These are phyloP conservation scores for Raja brachyura DNA, from an alignment of 2,113 vertebrate species.

Conservation along the genomic window DNA sequence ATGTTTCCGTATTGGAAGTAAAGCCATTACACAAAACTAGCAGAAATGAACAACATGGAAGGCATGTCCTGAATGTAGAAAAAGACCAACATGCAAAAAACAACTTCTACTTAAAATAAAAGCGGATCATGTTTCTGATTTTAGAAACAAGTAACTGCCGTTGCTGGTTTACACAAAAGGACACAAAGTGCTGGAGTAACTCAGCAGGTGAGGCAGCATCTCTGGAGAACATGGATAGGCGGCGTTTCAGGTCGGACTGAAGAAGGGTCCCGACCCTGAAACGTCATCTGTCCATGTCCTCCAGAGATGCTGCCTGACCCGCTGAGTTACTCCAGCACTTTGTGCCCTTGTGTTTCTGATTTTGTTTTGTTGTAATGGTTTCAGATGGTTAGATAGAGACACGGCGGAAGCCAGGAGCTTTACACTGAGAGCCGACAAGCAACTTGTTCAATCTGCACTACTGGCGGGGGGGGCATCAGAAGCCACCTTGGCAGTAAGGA, in stretches of 20 bases:
- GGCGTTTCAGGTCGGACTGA: no score
- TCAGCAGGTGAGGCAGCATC: no score
- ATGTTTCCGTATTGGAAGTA: neutral
- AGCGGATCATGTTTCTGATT: neutral
- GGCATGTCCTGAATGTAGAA: neutral
- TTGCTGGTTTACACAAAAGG: no score
- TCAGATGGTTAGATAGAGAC: neutral
- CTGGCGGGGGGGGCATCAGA: neutral
- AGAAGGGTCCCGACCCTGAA: no score
- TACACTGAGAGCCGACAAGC: neutral
- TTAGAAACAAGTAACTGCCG: no score
- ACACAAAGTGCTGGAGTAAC: no score
- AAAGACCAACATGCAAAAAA: neutral
- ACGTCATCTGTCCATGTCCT: no score
- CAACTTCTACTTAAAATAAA: neutral
- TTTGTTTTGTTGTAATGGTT: neutral
- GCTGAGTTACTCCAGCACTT: no score
- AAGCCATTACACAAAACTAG: neutral
- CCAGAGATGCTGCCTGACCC: no score
- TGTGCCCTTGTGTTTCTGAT: neutral
- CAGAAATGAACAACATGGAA: neutral
- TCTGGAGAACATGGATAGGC: no score
- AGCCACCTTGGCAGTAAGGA: neutral
- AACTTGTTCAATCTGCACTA: neutral
- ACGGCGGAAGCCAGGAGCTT: neutral